A percentile compares a stretch with the other conserved stretches of the same genome.
Conservation (phyloP, 2,888 invertebrate species). For the Hydriomena furcata region DNA sequence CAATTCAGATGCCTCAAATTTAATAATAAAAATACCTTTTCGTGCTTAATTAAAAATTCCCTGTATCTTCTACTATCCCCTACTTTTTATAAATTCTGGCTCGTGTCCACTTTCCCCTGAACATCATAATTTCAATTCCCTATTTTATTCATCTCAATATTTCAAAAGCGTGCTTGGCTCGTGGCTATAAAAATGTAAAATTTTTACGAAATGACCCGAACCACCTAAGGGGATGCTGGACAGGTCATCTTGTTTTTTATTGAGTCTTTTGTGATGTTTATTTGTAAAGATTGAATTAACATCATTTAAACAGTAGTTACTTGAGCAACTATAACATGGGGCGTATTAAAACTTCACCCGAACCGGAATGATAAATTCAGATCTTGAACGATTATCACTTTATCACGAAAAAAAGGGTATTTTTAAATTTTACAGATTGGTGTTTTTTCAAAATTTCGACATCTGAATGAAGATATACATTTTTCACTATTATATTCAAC, state of each 20-base stretch:
- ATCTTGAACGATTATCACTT: no score
- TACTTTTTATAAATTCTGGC: slow-evolving; percentile 32
- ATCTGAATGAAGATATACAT: no score
- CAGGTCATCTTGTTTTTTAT: slow-evolving; percentile 43
- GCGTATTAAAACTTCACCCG: no score
- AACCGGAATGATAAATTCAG: no score
- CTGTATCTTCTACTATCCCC: slow-evolving; percentile 24
- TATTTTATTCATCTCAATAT: slow-evolving; percentile 30
- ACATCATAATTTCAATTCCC: slow-evolving; percentile 32
- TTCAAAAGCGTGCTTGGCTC: slow-evolving; percentile 47
- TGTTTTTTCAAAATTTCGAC: no score
- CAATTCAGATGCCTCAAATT: no score
- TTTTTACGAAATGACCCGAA: slow-evolving; percentile 41
- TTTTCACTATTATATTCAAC: no score
- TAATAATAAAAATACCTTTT: no score
- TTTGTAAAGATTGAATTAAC: slow-evolving; percentile 4
- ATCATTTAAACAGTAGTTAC: slow-evolving; percentile 1
- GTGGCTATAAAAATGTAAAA: slow-evolving; percentile 46
- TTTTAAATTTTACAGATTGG: no score
- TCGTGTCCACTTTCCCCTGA: slow-evolving; percentile 35
- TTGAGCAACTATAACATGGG: no score
- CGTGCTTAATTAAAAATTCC: slow-evolving; percentile 20
- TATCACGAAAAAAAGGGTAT: no score
- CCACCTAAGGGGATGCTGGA: slow-evolving; percentile 49
- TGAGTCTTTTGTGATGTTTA: slow-evolving; percentile 35